Evolutionary conservation across 2,113 vertebrate species (phyloP).

Genomic region (Lagopus leucura): DNA sequence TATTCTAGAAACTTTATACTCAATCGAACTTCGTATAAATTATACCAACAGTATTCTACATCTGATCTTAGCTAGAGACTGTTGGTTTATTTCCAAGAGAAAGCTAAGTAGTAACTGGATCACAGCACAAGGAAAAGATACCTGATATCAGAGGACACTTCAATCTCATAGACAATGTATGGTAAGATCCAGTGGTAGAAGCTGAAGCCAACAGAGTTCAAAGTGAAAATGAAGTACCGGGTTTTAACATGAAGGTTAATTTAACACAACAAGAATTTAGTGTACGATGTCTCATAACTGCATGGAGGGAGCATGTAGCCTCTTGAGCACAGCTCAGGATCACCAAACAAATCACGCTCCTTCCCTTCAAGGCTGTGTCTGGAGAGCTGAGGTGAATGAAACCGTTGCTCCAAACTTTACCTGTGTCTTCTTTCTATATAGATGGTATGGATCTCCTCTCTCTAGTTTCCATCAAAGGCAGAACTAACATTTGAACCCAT

Average conservation of each 20-base stretch:
- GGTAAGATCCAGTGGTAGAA: neutral
- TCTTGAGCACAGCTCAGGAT: fast-evolving
- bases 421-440: neutral
- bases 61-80: conserved; percentile 17
- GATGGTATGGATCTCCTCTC: neutral
- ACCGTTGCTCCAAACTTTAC: neutral
- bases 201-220: neutral
- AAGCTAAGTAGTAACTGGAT: conserved; percentile 18
- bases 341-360: neutral
- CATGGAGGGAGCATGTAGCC: neutral
- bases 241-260: neutral
- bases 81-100: conserved; percentile 5
- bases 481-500: neutral
- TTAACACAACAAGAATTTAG: neutral
- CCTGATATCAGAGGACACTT: neutral
- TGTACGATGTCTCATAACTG: neutral
- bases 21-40: neutral
- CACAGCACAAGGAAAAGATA: neutral
- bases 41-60: neutral
- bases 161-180: conserved; percentile 9
- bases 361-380: neutral
- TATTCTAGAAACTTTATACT: neutral
- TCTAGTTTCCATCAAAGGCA: neutral
- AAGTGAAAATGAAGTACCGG: neutral
- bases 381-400: neutral